Evolutionary conservation across 2,888 invertebrate species (phyloP).

Genomic region (Eurytoma adleriae): DNA sequence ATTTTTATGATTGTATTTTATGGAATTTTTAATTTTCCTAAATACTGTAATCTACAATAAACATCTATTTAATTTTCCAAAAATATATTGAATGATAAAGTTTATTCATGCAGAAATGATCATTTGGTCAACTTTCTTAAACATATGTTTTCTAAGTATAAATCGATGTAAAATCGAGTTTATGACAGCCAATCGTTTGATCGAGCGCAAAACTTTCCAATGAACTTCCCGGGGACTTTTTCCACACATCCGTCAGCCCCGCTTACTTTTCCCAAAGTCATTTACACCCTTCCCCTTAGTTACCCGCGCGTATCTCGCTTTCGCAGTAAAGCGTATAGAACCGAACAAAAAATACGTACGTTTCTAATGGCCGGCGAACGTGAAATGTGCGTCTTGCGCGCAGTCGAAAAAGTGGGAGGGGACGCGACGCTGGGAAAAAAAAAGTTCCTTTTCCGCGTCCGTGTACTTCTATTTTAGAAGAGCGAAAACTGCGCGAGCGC

Average conservation of each 20-base stretch:
- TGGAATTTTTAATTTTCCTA: too few species aligned
- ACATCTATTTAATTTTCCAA: too few species aligned
- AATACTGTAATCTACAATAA: too few species aligned
- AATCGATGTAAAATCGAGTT: too few species aligned
- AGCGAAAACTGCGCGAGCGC: background rate
- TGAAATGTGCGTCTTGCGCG: constrained; percentile 39
- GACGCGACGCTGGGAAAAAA: background rate
- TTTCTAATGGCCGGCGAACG: constrained; percentile 57
- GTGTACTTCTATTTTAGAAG: constrained; percentile 22
- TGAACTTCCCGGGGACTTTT: constrained; percentile 25
- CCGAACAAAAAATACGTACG: constrained; percentile 55
- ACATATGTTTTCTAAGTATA: too few species aligned
- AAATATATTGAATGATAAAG: too few species aligned
- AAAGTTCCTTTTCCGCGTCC: constrained; percentile 30
- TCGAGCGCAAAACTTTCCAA: constrained; percentile 19
- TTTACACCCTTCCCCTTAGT: constrained; percentile 42
- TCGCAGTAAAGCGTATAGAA: background rate
- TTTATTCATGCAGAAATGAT: too few species aligned
- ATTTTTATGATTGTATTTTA: too few species aligned
- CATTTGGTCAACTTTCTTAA: too few species aligned
- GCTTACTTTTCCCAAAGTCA: constrained; percentile 21
- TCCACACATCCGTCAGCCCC: constrained; percentile 31
- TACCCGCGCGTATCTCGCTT: constrained; percentile 13
- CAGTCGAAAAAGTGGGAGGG: background rate
- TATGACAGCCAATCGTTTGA: background rate